phyloP scores from a whole-genome alignment of 2,888 invertebrate genomes.

The Trypoxylon attenuatum region DNA sequence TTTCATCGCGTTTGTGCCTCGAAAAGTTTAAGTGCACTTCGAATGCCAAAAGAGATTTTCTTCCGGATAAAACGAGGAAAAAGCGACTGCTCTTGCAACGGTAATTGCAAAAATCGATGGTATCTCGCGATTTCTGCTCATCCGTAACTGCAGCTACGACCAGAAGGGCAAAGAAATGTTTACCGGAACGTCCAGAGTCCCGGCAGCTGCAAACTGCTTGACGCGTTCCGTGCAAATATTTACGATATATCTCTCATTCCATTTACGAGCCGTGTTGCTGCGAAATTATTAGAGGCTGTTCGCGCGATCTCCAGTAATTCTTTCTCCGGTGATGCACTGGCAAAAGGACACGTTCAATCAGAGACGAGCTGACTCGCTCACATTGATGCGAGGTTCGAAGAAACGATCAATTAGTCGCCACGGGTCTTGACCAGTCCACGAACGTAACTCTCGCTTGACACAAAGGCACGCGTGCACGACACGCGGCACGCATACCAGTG shows the following conservation, averaged over 20 bases:
- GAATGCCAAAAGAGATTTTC: neutral
- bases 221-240: conserved; percentile 37
- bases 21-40: neutral
- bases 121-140: neutral
- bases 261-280: conserved; percentile 5
- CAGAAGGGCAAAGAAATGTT: conserved; percentile 7
- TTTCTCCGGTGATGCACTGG: too few relatives aligned
- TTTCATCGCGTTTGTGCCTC: neutral
- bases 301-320: conserved; percentile 11
- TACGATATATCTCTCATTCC: conserved; percentile 27
- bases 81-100: neutral
- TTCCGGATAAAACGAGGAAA: neutral
- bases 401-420: conserved; percentile 13
- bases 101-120: conserved; percentile 19
- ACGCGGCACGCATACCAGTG: conserved; percentile 9
- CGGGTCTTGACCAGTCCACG: neutral
- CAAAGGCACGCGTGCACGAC: conserved; percentile 11
- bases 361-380: too few relatives aligned
- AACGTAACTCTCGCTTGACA: conserved; percentile 7
- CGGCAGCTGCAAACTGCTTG: conserved; percentile 33
- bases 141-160: conserved; percentile 3
- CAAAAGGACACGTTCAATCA: neutral
- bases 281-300: conserved; percentile 15
- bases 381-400: neutral
- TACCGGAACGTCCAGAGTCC: conserved; percentile 7